Base-by-base conservation (phyloP, 2,888 invertebrate species). In the Argyra leucocephala region DNA sequence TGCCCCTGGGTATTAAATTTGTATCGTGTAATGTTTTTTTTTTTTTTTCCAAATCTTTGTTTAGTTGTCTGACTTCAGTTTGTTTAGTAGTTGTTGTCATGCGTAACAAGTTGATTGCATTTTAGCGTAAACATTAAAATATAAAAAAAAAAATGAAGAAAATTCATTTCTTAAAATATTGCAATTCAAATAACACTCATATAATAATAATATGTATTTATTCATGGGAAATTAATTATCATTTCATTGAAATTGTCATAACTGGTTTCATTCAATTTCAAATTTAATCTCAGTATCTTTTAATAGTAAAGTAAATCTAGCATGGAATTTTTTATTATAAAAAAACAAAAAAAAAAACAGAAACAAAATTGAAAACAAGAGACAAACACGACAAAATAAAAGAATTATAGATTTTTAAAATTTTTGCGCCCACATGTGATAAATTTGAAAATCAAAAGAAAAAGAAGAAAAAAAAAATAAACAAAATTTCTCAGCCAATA, bases 221-320 rank as follows among this genome's bases (percentile, higher is more conserved):
- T 48, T 48, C 48, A 48, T 48, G 48, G 48, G 12, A 48, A 48
- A 48, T 48, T 48, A 48, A 48, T 48, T 48, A 48, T 48, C 48
- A 48, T 48, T 48, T 48, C 48, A 48, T 48, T 48, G 18, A 48
- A n/a, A 48, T 48, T 48, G 48, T 48, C 48, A 48, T 48, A 48
- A 48, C 48, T 48, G n/a, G 48, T 48, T 48, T 48, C 48, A 48
- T 48, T 48, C 18, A 48, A 48, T 48, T 31, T 31, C 31, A 31
- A 48, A 48, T 48, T 31, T 31, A 7, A 31, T 18, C 18, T 48
- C 48, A n/a, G 48, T 48, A 18, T 18, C 15, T 48, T 48, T 48
- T 31, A 7, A 10, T 31, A 31, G 10, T 31, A 5, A 31, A 7
- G n/a, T n/a, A n/a, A n/a, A n/a, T 31, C 31, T 31, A 10, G 31